Evolutionary conservation across 2,113 vertebrate genomes (phyloP).

Genomic region (Bubo scandiacus): DNA sequence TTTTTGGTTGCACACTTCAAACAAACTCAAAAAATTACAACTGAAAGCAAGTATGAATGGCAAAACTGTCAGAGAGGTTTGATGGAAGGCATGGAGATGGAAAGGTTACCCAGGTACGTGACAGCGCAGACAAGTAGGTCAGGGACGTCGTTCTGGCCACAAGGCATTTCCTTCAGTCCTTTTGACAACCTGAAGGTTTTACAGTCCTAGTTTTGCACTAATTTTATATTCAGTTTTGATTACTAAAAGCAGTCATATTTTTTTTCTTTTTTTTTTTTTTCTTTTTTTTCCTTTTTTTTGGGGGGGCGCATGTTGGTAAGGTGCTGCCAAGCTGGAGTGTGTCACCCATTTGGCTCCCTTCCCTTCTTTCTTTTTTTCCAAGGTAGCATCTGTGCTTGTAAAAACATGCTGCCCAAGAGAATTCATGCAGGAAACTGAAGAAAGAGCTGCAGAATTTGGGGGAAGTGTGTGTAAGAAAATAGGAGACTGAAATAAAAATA

Average conservation of each 20-base stretch:
- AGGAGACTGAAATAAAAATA: conserved; percentile 33
- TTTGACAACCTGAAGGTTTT: neutral
- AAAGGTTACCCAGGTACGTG: neutral
- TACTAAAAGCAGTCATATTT: neutral
- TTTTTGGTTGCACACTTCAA: conserved; percentile 12
- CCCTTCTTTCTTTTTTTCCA: neutral
- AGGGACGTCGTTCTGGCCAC: neutral
- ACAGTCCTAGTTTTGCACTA: neutral
- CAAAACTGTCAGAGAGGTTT: conserved; percentile 2
- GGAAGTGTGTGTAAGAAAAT: neutral
- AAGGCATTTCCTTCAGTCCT: neutral
- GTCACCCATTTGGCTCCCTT: conserved; percentile 5
- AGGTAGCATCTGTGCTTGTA: conserved; percentile 36
- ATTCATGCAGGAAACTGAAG: conserved; percentile 35
- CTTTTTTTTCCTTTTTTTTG: no score
- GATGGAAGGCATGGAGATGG: neutral
- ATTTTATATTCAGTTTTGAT: neutral
- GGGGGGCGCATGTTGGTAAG: neutral
- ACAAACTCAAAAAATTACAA: conserved; percentile 11
- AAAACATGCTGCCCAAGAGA: neutral
- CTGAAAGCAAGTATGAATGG: neutral
- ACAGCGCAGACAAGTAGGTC: neutral
- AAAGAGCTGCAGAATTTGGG: conserved; percentile 20
- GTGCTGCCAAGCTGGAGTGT: neutral
- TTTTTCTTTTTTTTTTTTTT: neutral